These are phyloP conservation scores for Gouania willdenowi DNA, from an alignment of 2,797 vertebrate species.

Conservation along the genomic window DNA sequence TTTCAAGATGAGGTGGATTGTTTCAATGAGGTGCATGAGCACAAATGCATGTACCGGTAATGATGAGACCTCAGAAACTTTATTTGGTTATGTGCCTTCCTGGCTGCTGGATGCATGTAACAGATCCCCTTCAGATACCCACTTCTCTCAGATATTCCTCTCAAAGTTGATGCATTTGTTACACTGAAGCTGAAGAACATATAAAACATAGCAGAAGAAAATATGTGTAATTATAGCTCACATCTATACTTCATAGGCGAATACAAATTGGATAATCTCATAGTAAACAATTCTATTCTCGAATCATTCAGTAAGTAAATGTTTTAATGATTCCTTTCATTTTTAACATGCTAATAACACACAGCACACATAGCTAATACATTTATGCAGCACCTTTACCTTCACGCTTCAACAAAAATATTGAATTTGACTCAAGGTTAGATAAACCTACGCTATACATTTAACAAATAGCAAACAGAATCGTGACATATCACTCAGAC, in stretches of 20 bases:
- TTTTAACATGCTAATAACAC: slow-evolving; percentile 47
- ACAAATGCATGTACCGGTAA: slow-evolving; percentile 41
- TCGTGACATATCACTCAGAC: slow-evolving; percentile 14
- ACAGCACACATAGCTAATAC: slow-evolving; percentile 33
- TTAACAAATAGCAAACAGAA: slow-evolving; percentile 10
- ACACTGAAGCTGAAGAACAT: background rate
- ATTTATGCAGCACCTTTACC: slow-evolving; percentile 39
- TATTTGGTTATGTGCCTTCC: slow-evolving; percentile 40
- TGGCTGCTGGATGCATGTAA: slow-evolving; percentile 40
- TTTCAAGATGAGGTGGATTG: slow-evolving; percentile 27
- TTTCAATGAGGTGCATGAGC: slow-evolving; percentile 37
- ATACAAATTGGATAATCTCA: slow-evolving; percentile 26
- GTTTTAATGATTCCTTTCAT: slow-evolving; percentile 39
- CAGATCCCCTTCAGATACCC: slow-evolving; percentile 43
- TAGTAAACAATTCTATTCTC: slow-evolving; percentile 34
- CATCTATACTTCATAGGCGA: too few relatives aligned
- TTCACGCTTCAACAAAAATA: slow-evolving; percentile 43
- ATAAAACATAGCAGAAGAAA: slow-evolving; percentile 11
- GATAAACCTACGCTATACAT: slow-evolving; percentile 41
- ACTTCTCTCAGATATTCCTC: slow-evolving; percentile 55
- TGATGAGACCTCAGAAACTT: slow-evolving; percentile 41
- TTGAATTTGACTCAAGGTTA: slow-evolving; percentile 52
- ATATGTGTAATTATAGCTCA: slow-evolving; percentile 14
- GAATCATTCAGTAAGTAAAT: slow-evolving; percentile 32
- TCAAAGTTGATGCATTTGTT: slow-evolving; percentile 38